Evolutionary conservation across 2,113 vertebrate genomes (phyloP).

Genomic region (Xenus cinereus): DNA sequence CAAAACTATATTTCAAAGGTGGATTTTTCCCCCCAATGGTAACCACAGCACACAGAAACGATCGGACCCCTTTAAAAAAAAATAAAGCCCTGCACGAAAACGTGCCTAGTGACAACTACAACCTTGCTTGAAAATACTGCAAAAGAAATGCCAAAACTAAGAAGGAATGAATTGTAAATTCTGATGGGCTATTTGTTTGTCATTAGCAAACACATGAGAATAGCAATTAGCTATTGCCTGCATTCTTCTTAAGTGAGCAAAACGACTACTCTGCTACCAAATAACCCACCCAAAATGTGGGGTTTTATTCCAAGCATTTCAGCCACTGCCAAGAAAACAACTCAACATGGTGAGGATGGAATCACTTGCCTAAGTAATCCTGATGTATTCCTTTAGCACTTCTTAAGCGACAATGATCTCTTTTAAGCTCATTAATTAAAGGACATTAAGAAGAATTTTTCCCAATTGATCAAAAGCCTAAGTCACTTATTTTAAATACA

Average conservation of each 20-base stretch:
- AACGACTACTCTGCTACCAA: conserved; percentile 69
- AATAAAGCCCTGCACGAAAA: conserved; percentile 30
- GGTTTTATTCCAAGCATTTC: conserved; percentile 73
- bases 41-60: conserved; percentile 50
- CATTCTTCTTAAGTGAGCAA: conserved; percentile 70
- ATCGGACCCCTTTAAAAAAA: conserved; percentile 43
- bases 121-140: conserved; percentile 51
- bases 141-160: conserved; percentile 50
- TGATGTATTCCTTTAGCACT: conserved; percentile 77
- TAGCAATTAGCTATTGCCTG: conserved; percentile 68
- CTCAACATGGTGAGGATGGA: conserved; percentile 61
- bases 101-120: conserved; percentile 55
- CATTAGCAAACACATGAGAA: conserved; percentile 66
- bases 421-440: conserved; percentile 86
- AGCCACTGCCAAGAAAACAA: conserved; percentile 71
- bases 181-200: conserved; percentile 65
- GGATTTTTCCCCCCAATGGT: neutral
- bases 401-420: conserved; percentile 77
- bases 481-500: conserved; percentile 70
- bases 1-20: conserved; percentile 55
- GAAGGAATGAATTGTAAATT: conserved; percentile 36
- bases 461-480: conserved; percentile 75
- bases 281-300: conserved; percentile 75
- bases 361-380: conserved; percentile 78
- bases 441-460: conserved; percentile 78